These are phyloP conservation scores for Cheilosia variabilis DNA, from an alignment of 2,888 invertebrate species.

Conservation along the genomic window DNA sequence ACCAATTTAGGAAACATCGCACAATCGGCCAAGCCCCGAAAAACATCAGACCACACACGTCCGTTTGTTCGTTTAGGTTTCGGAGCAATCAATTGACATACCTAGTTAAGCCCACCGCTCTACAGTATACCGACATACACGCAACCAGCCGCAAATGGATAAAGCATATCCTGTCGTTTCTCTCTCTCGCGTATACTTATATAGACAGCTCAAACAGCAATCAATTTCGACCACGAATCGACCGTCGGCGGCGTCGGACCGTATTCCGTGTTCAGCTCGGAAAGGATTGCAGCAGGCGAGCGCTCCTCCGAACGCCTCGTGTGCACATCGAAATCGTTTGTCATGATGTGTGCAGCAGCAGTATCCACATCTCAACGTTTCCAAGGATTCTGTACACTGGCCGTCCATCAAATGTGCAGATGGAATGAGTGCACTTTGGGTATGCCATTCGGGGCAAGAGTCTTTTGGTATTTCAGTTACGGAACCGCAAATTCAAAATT, in stretches of 20 bases:
- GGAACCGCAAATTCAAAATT: conserved; percentile 67
- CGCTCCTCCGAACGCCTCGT: conserved; percentile 37
- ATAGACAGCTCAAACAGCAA: conserved; percentile 61
- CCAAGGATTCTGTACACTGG: conserved; percentile 14
- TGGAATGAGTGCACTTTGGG: conserved; percentile 22
- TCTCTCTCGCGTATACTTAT: not conserved
- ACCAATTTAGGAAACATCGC: conserved; percentile 65
- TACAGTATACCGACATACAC: conserved; percentile 8
- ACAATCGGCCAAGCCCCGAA: conserved; percentile 60
- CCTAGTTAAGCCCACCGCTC: conserved; percentile 46
- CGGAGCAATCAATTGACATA: conserved; percentile 71
- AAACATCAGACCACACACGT: conserved; percentile 71
- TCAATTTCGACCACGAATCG: conserved; percentile 65
- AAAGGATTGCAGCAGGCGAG: conserved; percentile 27
- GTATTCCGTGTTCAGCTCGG: conserved; percentile 32
- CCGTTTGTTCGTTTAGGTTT: conserved; percentile 65
- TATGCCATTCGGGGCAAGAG: not conserved
- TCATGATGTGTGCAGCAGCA: conserved; percentile 44
- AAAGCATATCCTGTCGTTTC: conserved; percentile 30
- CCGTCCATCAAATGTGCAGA: conserved; percentile 36
- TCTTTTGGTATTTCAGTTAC: conserved; percentile 33
- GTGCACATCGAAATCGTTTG: conserved; percentile 65
- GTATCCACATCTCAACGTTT: conserved; percentile 57
- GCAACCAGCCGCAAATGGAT: conserved; percentile 45
- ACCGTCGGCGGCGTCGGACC: conserved; percentile 38